Conservation (phyloP, 92 coral and sea anemone species). For the Parazoanthus darwini region DNA sequence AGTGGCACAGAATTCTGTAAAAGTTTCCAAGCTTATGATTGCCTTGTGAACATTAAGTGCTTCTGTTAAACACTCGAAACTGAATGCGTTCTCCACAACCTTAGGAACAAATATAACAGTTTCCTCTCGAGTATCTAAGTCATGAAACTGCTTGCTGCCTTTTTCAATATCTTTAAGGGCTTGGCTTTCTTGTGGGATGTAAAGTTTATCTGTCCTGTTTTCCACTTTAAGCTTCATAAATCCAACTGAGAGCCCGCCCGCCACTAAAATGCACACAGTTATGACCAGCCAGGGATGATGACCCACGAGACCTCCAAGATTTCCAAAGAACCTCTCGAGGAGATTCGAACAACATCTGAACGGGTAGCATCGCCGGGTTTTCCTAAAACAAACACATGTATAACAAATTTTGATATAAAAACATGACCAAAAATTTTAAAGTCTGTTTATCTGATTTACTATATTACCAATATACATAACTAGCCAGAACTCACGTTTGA, state of each 20-base stretch:
- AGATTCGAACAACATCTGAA: constrained; percentile 8
- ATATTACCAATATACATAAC: too few relatives aligned
- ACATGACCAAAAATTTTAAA: too few relatives aligned
- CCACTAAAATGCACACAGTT: not conserved
- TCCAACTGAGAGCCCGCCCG: constrained; percentile 35
- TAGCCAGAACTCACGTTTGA: too few relatives aligned
- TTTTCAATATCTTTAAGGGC: constrained; percentile 49
- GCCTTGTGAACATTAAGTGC: constrained; percentile 34
- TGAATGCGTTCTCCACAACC: constrained; percentile 12
- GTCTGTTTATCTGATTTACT: too few relatives aligned
- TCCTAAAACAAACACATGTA: not conserved
- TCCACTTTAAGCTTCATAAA: constrained; percentile 27
- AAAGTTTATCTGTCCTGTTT: constrained; percentile 48
- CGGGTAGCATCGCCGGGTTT: constrained; percentile 9
- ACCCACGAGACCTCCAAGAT: constrained; percentile 8
- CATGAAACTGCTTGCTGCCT: constrained; percentile 27
- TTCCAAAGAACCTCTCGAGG: constrained; percentile 13
- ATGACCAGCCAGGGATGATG: constrained; percentile 29
- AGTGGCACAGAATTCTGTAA: constrained; percentile 37
- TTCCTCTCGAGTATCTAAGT: constrained; percentile 45
- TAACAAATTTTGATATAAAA: too few relatives aligned
- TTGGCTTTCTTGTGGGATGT: constrained; percentile 54
- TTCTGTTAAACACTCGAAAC: constrained; percentile 43
- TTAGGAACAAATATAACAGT: constrained; percentile 39
- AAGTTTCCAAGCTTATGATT: constrained; percentile 25